Evolutionary conservation across 2,888 invertebrate species (phyloP), one percentile per base, ranked within the genome.

Genomic region (Heliconius ethilla): DNA sequence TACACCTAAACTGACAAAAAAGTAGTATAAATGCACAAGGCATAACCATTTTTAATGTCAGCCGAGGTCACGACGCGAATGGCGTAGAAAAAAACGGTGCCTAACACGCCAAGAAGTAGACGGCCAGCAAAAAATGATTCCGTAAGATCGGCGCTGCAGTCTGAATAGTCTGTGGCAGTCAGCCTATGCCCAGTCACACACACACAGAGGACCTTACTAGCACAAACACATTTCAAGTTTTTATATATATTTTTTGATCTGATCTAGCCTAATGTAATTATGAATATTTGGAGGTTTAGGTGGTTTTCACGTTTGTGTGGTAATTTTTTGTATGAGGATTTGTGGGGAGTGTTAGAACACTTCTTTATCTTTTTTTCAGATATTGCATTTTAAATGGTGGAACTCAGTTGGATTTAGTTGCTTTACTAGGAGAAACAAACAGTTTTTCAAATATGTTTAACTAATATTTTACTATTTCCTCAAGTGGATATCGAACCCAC

Each of bases 31-130:
- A 88, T 88, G 87, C 88, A 88, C 87, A 83, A 86, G 87, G 88
- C 89, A 90, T 90, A 90, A 89, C 89, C 85, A 90, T 89, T 89
- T 89, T 89, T 89, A 90, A 91, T 89, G 91, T 90, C 91, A 92
- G 90, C 83, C 89, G 92, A 92, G 92, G 92, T 92, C 92, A 92
- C 89, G 89, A 88, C 85, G 89, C 89, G 89, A 86, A 89, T 89
- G 86, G 87, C 84, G 85, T 84, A 86, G 85, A 91, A 91, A 92
- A 45, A 91, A 91, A 89, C 86, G 86, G 85, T 86, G 86, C 88
- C 89, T 88, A 90, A 89, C 89, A 89, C 87, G 89, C 87, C 89
- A 89, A 90, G 89, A 90, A 89, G 89, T 91, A 92, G 92, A 92
- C 91, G 83, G 81, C 78, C 73, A 84, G 85, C 90, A 92, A 92